Base-by-base conservation (phyloP, 2,113 vertebrate genomes). In the Picathartes gymnocephalus region DNA sequence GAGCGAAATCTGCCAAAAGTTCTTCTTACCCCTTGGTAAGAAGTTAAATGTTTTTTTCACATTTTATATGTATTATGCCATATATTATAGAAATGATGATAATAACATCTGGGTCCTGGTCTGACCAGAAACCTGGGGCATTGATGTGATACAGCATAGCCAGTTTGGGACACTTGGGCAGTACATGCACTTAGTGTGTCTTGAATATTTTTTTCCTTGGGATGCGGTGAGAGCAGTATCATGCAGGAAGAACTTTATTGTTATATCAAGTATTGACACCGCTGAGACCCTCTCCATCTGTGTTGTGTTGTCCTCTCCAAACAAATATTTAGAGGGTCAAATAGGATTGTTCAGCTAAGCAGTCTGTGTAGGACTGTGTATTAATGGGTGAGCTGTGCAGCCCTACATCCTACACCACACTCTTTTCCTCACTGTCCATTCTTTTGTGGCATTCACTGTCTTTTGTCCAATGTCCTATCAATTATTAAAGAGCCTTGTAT, bases 391-490 rank as follows among this genome's bases (percentile, higher is more conserved):
- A 48, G 47, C 45, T 47, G 28, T 40, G 31, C 9, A 39, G 2
- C 31, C 22, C 15, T 73, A 7, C 0, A 1, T 44, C 10, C 25
- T 19, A 16, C 27, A 37, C 23, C 1, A 2, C 9, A 8, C 13
- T 2, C 0, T 31, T 6, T n/a, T 82, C 11, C 25, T 70, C 13
- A 3, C 19, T 22, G 50, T 31, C 13, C 23, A 37, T 11, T 42
- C 14, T 69, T 50, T 60, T 76, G 37, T 80, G 51, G 18, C 24
- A 20, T 44, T 72, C 7, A 1, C 7, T 76, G 27, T 50, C 30
- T 54, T 53, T 79, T 71, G 20, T 76, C 48, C 21, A 30, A 4
- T 24, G 20, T 71, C 13, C 15, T 6, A 1, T 58, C 20, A 35
- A 18, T 51, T 30, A 13, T 42, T 80, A 7, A 74, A 76, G 16